These are phyloP conservation scores for Ammodytes marinus DNA, from an alignment of 2,113 vertebrate species.

Conservation along the genomic window DNA sequence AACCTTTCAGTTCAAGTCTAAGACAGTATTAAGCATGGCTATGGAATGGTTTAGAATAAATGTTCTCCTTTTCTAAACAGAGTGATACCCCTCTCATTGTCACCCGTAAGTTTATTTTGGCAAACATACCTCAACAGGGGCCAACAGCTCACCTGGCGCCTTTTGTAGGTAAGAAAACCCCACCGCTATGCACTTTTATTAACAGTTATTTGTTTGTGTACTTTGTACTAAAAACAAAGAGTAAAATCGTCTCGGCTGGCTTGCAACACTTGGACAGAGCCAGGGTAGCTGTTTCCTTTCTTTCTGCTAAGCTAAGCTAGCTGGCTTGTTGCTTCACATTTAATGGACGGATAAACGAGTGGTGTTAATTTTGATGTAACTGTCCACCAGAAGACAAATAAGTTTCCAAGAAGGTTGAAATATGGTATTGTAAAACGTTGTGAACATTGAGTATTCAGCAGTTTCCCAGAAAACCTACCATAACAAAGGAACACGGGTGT, in stretches of 20 bases:
- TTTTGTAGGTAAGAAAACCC: too few species aligned
- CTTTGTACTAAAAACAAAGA: too few species aligned
- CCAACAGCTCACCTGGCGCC: too few species aligned
- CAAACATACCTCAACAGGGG: too few species aligned
- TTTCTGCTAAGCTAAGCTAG: not conserved
- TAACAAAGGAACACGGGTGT: not conserved
- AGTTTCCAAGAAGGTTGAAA: not conserved
- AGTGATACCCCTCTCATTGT: not conserved
- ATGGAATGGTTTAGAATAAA: not conserved
- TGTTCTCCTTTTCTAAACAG: not conserved
- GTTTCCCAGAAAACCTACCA: not conserved
- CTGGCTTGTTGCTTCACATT: not conserved
- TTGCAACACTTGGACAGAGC: not conserved
- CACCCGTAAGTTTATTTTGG: too few species aligned
- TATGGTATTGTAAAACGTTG: not conserved
- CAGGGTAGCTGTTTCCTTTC: not conserved
- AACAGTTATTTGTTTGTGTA: too few species aligned
- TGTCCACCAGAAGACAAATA: not conserved
- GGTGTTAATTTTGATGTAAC: not conserved
- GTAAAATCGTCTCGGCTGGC: too few species aligned
- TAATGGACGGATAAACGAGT: not conserved
- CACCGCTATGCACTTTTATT: too few species aligned
- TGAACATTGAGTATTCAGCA: not conserved
- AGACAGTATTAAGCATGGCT: conserved; percentile 4
- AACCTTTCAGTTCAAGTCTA: conserved; percentile 26